Conservation (phyloP, 2,113 vertebrate genomes). For the Electrona antarctica region DNA sequence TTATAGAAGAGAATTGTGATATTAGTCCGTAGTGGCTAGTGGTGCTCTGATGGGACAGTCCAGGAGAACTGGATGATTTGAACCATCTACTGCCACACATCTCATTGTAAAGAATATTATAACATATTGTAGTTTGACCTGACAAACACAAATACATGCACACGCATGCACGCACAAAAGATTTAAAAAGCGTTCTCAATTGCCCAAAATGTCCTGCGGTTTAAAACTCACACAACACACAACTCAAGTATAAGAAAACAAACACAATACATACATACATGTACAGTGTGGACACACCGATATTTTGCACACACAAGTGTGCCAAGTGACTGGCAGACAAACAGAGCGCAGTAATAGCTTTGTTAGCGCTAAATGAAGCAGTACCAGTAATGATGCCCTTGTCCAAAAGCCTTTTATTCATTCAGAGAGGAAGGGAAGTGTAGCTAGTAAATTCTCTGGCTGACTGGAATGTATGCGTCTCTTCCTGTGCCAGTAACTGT, state of each 20-base stretch:
- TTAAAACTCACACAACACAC: no score
- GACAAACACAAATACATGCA: no score
- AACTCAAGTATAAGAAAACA: neutral
- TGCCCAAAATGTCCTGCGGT: no score
- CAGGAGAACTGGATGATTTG: conserved; percentile 5
- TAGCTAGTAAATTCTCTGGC: conserved; percentile 36
- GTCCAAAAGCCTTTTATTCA: conserved; percentile 47
- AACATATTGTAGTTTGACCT: no score
- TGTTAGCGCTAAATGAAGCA: conserved; percentile 61
- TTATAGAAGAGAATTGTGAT: conserved; percentile 9
- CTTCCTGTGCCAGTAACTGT: neutral
- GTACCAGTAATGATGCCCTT: conserved; percentile 49
- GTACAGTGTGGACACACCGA: neutral
- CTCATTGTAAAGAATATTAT: no score
- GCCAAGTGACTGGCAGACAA: conserved; percentile 27
- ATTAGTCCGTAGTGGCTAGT: conserved; percentile 1
- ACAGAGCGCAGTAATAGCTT: conserved; percentile 61
- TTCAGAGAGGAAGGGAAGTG: conserved; percentile 25
- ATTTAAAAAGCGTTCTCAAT: no score
- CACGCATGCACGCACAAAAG: no score
- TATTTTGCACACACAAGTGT: neutral
- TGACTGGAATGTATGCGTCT: conserved; percentile 40
- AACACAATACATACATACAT: no score
- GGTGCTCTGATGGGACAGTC: conserved; percentile 19
- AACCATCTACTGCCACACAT: no score